phyloP scores from a whole-genome alignment of 1,140 invertebrate species.

The Neodiprion virginianus region DNA sequence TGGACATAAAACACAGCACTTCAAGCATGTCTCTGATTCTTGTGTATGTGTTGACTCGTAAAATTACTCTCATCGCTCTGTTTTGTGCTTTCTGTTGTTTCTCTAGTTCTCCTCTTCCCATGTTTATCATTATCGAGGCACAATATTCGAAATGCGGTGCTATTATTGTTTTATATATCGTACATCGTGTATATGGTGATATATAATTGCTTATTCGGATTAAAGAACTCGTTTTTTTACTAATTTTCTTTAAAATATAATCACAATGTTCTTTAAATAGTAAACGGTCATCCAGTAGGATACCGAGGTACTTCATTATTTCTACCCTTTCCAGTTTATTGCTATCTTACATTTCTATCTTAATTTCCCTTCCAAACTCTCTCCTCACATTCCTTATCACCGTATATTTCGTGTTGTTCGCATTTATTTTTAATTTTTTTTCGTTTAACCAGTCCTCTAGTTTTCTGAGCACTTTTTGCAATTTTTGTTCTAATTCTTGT shows the following conservation, averaged over 20 bases:
- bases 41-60: slow-evolving; percentile 20
- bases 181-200: slow-evolving; percentile 12
- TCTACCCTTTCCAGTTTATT: slow-evolving; percentile 17
- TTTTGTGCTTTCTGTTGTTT: slow-evolving; percentile 25
- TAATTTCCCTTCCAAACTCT: background rate
- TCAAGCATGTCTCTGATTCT: slow-evolving; percentile 23
- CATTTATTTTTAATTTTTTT: slow-evolving; percentile 22
- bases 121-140: slow-evolving; percentile 20
- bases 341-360: slow-evolving; percentile 10
- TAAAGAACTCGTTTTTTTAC: slow-evolving; percentile 9
- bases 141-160: slow-evolving; percentile 28
- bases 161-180: slow-evolving; percentile 28
- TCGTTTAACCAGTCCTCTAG: slow-evolving; percentile 16
- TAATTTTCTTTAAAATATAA: slow-evolving; percentile 7
- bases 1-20: slow-evolving; percentile 20
- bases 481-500: background rate
- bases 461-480: slow-evolving; percentile 3
- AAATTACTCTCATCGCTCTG: slow-evolving; percentile 27
- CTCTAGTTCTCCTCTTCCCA: slow-evolving; percentile 18
- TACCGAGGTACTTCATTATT: slow-evolving; percentile 26
- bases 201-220: slow-evolving; percentile 22
- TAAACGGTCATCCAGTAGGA: slow-evolving; percentile 23
- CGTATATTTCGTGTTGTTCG: slow-evolving; percentile 30
- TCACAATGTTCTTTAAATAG: slow-evolving; percentile 25
- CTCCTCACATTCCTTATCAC: slow-evolving; percentile 17